Evolutionary conservation across 2,113 vertebrate genomes (phyloP).

Genomic region (Brienomyrus longianalis): DNA sequence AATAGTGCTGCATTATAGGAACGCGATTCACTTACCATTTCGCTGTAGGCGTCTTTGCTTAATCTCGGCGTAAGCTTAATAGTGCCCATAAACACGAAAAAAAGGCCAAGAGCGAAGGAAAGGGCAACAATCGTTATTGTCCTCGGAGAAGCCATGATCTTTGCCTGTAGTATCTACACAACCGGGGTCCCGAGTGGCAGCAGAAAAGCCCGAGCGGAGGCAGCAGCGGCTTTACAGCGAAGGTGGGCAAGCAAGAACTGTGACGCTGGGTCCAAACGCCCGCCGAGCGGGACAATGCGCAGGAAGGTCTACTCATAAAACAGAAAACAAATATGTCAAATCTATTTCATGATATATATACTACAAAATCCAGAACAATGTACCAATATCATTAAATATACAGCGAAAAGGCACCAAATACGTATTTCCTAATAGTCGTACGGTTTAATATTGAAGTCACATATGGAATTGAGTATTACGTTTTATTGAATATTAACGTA

Average conservation of each 20-base stretch:
- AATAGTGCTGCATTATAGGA: neutral
- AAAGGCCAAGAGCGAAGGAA: conserved; percentile 86
- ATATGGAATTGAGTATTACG: neutral
- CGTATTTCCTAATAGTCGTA: neutral
- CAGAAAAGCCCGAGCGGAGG: conserved; percentile 7
- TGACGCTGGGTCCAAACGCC: conserved; percentile 59
- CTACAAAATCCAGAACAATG: neutral
- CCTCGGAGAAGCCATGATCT: conserved; percentile 81
- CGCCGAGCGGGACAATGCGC: neutral
- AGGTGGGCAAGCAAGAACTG: conserved; percentile 10
- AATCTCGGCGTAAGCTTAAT: conserved; percentile 92
- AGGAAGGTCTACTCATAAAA: neutral
- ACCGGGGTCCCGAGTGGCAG: conserved; percentile 22
- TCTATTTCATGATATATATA: neutral
- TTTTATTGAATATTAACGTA: neutral
- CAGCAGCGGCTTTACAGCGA: conserved; percentile 36
- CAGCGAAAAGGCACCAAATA: neutral
- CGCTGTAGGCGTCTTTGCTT: conserved; percentile 91
- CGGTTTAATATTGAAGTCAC: neutral
- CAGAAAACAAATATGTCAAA: neutral
- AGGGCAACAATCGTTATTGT: conserved; percentile 87
- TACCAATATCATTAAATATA: neutral
- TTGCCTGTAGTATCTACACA: neutral
- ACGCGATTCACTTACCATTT: conserved; percentile 79
- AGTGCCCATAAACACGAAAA: conserved; percentile 97